A percentile compares a stretch with the other conserved stretches of the same genome.
Conservation (phyloP, 2,797 vertebrate species). For the Molossus alvarezi region DNA sequence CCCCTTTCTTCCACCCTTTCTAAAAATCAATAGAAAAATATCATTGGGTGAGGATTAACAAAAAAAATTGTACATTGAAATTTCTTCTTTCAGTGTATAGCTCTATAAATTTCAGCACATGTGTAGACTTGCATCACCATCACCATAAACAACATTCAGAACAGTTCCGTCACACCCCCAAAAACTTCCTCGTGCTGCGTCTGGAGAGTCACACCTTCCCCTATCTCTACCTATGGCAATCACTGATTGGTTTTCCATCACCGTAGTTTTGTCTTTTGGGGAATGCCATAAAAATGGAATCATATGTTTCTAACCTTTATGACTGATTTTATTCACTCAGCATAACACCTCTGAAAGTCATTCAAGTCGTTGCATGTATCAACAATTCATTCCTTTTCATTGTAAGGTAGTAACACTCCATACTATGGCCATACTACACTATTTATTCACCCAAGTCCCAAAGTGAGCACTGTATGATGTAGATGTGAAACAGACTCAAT, state of each 20-base stretch:
- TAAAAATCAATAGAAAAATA: too few species aligned
- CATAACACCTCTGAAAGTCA: background rate
- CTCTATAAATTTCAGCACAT: background rate
- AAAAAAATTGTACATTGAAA: too few species aligned
- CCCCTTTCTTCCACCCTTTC: too few species aligned
- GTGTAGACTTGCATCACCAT: background rate
- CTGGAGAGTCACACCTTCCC: background rate
- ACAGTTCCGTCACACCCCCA: background rate
- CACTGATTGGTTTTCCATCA: background rate
- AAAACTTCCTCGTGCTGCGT: background rate
- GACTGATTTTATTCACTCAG: background rate
- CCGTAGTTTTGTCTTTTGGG: background rate
- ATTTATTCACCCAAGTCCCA: background rate
- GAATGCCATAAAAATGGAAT: background rate
- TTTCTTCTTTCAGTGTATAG: background rate
- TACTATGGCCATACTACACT: background rate
- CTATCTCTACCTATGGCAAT: background rate
- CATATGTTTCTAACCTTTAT: background rate
- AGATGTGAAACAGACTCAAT: background rate
- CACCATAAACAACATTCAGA: background rate
- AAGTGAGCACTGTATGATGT: background rate
- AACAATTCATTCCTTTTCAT: background rate
- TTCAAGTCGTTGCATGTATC: background rate
- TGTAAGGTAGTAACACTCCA: background rate
- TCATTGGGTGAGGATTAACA: too few species aligned